A percentile compares a stretch with the other conserved stretches of the same genome.
Conservation (phyloP, 2,797 vertebrate species). For the Bradypodion pumilum region DNA sequence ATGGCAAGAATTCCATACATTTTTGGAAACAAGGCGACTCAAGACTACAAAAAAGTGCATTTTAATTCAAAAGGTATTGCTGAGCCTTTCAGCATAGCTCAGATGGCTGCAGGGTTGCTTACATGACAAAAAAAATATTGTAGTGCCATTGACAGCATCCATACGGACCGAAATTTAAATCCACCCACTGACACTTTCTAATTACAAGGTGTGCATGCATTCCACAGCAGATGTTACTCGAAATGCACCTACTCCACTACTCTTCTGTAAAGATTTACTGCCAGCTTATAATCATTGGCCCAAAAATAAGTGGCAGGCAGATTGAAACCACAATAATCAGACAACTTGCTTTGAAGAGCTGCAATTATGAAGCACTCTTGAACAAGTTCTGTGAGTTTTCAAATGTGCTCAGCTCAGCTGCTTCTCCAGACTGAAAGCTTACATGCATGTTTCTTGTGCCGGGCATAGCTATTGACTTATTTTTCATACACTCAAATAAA, state of each 20-base stretch:
- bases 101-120: constrained; percentile 26
- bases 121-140: constrained; percentile 17
- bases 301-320: background rate
- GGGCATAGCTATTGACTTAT: no score
- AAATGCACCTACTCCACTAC: background rate
- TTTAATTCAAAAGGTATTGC: constrained; percentile 5
- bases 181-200: constrained; percentile 9
- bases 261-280: background rate
- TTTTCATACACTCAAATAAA: no score
- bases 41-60: constrained; percentile 24
- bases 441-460: background rate
- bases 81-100: background rate
- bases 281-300: constrained; percentile 17
- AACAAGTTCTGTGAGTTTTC: background rate
- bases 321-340: background rate
- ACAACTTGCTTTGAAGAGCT: background rate
- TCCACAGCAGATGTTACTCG: constrained; percentile 9
- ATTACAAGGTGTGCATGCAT: constrained; percentile 37
- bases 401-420: background rate
- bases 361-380: background rate
- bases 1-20: constrained; percentile 14
- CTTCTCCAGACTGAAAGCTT: background rate
- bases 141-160: constrained; percentile 14
- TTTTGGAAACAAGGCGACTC: background rate
- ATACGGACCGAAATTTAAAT: constrained; percentile 3